These are phyloP conservation scores for Tor tambroides DNA, from an alignment of 2,113 vertebrate species.

Conservation along the genomic window DNA sequence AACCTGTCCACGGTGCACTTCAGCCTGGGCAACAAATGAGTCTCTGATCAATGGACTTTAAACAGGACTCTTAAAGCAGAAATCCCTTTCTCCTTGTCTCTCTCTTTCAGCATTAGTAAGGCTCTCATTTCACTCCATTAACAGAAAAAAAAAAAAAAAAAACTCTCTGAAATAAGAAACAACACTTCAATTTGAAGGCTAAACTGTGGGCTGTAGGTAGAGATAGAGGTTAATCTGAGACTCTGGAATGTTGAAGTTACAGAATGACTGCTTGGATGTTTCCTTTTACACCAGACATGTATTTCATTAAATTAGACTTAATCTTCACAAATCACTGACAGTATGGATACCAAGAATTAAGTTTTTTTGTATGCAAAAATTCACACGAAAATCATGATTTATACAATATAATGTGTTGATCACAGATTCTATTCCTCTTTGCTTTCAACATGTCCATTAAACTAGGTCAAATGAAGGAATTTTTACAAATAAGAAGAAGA, in stretches of 20 bases:
- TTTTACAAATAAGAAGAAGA: neutral
- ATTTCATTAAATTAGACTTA: neutral
- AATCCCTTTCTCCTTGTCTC: constrained; percentile 38
- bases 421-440: too few relatives aligned
- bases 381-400: too few relatives aligned
- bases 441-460: neutral
- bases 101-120: constrained; percentile 21
- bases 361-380: too few relatives aligned
- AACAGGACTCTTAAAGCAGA: neutral
- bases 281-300: neutral
- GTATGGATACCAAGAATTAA: neutral
- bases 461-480: neutral
- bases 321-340: neutral
- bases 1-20: constrained; percentile 15
- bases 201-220: neutral
- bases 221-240: constrained; percentile 29
- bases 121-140: constrained; percentile 25
- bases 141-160: neutral
- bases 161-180: constrained; percentile 21
- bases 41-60: constrained; percentile 19
- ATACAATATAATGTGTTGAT: too few relatives aligned
- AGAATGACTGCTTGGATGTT: neutral
- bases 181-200: constrained; percentile 34
- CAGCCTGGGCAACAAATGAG: constrained; percentile 20
- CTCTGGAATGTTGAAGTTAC: constrained; percentile 1